Evolutionary conservation across 2,113 vertebrate genomes (phyloP), one percentile per base, ranked within the genome.

Genomic region (Chamaea fasciata): DNA sequence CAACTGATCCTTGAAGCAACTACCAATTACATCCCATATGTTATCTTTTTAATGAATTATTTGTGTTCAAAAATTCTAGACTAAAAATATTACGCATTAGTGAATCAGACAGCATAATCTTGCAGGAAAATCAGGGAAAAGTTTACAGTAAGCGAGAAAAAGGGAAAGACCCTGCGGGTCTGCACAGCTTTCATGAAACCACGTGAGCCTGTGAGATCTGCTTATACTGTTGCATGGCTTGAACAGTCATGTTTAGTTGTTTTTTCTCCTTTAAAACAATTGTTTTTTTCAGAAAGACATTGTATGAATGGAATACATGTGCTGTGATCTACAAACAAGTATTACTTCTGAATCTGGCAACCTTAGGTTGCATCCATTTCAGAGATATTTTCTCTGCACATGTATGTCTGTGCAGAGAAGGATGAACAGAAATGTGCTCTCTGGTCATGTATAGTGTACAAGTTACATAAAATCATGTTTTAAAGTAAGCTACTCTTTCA

Each of bases 41-140:
- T 70, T 96, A 56, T 35, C 39, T 55, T 97, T 96, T 91, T 86
- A 97, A 96, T 92, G 33, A 87, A 96, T 95, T 6, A 90, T 92
- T 96, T 95, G 83, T 89, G 96, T 97, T 95, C 83, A 96, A 84
- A 17, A 68, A 52, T 97, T 96, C 85, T 92, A 86, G 92, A 87
- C 53, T 93, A 86, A 71, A 91, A 92, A 67, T 89, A 80, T 87
- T 85, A 76, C 27, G 69, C 75, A 44, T 46, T 86, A 92, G 50
- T 96, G 83, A 97, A 84, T 95, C 83, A 87, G 83, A 74, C 59
- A 90, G 57, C 83, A 94, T 89, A 91, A 94, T 78, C 63, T 91
- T 70, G 56, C 44, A 95, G 67, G 86, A 90, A 62, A 22, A 95
- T 80, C 60, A 90, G 89, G 90, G 80, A 88, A 86, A 92, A 10